phyloP scores from a whole-genome alignment of 1,140 invertebrate species.

The Acromyrmex charruanus region DNA sequence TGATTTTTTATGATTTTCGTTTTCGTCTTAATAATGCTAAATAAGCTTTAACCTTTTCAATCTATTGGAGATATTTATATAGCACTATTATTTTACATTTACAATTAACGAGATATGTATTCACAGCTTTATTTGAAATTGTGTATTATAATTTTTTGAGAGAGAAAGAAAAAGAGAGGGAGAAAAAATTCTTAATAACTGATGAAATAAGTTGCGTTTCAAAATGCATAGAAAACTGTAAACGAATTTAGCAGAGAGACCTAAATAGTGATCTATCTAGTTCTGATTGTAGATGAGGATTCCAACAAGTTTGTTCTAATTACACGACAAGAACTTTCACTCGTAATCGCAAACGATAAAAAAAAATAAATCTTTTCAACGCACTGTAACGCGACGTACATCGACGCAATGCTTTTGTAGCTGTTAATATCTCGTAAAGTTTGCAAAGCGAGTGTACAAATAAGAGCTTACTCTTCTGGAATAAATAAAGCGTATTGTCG shows the following conservation, averaged over 20 bases:
- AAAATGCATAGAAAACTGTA: neutral
- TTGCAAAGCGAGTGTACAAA: neutral
- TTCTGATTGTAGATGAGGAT: neutral
- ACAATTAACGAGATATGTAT: neutral
- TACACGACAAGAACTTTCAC: constrained; percentile 47
- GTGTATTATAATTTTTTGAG: neutral
- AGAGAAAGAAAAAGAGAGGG: neutral
- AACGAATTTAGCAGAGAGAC: neutral
- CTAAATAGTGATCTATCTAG: neutral
- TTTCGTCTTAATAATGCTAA: neutral
- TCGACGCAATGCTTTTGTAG: neutral
- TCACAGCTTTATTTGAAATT: no score
- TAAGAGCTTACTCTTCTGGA: constrained; percentile 9
- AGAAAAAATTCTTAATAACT: neutral
- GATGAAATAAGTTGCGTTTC: neutral
- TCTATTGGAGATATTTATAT: neutral
- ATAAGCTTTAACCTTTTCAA: neutral
- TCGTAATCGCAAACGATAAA: constrained; percentile 8
- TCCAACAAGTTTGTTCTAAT: constrained; percentile 29
- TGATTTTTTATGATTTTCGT: neutral
- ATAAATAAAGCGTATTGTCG: constrained; percentile 27
- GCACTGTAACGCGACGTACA: neutral
- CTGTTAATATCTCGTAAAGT: constrained; percentile 23
- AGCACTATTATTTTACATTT: neutral
- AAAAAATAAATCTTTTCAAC: constrained; percentile 34